Evolutionary conservation across 2,797 vertebrate species (phyloP), one percentile per base, ranked within the genome.

Genomic region (Spinibarbus caldwelli): DNA sequence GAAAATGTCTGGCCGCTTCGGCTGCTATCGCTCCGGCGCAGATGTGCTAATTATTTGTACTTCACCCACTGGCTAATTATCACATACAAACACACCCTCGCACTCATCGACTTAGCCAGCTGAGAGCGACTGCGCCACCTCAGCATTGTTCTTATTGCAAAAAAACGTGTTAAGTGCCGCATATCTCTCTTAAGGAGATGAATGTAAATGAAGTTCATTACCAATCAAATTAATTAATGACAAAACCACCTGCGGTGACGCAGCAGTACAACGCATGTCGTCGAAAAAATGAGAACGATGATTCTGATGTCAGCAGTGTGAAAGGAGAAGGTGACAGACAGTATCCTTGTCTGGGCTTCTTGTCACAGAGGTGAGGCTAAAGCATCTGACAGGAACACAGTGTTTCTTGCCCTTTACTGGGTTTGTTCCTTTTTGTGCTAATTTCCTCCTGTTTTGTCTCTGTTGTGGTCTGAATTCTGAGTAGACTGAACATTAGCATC

Each of bases 11-110:
- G 67, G 70, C 83, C 85, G 52, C 78, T 89, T 41, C 73, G 67
- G 86, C 88, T 49, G 80, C 92, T 93, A 94, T 91, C 85, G 43
- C 90, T 88, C 82, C 84, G 80, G 83, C 83, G 88, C 92, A 92
- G 92, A 93, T 88, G 91, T 84, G 86, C 90, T 93, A 93, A 94
- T 94, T 93, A 93, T 90, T 90, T 87, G 89, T 91, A 86, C 87
- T 87, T 87, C 87, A 76, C 83, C 87, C 87, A 85, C 79, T 78
- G 88, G 73, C 49, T 86, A 86, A 89, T 78, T 83, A 80, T 62
- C 68, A 77, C 78, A 64, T 34, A 79, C 64, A 77, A 76, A 57
- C 64, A 85, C 59, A 57, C 66, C 34, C 66, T 57, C 45, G 7
- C 26, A 29, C 85, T 66, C 29, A 29, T 72, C 34, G 8, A 73